Conservation (phyloP, 2,888 invertebrate genomes). For the Amiota communis region DNA sequence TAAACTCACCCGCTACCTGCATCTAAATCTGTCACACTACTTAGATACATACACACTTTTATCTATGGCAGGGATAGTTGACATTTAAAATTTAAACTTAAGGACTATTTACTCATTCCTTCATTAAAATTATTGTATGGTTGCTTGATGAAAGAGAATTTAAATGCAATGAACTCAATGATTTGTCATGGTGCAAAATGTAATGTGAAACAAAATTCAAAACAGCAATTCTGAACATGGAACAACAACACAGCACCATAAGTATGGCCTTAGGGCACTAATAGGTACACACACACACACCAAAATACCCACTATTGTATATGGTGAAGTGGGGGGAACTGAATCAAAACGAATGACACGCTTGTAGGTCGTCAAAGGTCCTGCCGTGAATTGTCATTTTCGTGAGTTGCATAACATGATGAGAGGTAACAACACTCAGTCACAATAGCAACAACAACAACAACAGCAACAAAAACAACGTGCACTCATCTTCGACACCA, state of each 20-base stretch:
- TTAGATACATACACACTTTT: too few relatives aligned
- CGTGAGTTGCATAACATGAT: constrained; percentile 60
- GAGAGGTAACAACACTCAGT: constrained; percentile 53
- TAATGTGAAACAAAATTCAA: neutral
- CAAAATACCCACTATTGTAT: neutral
- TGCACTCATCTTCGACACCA: constrained; percentile 21
- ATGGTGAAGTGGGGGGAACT: too few relatives aligned
- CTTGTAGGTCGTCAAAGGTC: constrained; percentile 66
- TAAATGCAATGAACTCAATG: neutral
- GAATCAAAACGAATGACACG: constrained; percentile 49
- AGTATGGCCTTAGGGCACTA: neutral
- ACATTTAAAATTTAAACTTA: too few relatives aligned
- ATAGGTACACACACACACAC: neutral
- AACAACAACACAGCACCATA: neutral
- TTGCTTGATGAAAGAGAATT: too few relatives aligned
- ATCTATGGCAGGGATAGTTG: too few relatives aligned
- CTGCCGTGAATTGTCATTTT: constrained; percentile 67
- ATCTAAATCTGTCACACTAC: too few relatives aligned
- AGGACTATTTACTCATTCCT: too few relatives aligned
- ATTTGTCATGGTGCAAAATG: constrained; percentile 5
- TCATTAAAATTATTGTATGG: too few relatives aligned
- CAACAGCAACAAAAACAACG: constrained; percentile 17
- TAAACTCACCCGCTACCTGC: too few relatives aligned
- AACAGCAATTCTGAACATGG: neutral
- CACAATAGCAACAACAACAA: constrained; percentile 31